Conservation (phyloP, 2,113 vertebrate genomes). For the Lucifuga dentata region DNA sequence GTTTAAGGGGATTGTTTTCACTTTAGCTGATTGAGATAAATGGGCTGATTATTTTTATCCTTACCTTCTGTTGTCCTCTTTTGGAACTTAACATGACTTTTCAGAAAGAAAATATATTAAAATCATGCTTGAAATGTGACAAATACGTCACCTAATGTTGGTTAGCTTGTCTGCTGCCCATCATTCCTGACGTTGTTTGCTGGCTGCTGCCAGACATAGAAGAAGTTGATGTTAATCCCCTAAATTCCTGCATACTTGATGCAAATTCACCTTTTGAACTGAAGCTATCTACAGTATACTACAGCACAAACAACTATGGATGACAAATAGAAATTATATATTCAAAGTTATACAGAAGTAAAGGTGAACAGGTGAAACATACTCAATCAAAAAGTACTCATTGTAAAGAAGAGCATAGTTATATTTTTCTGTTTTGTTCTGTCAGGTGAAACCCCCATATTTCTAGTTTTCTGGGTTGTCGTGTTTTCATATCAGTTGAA, state of each 20-base stretch:
- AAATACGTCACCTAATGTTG: slow-evolving; percentile 42
- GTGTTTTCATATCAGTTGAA: too few species aligned
- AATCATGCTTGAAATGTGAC: slow-evolving; percentile 29
- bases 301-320: too few species aligned
- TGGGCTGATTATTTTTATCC: not conserved
- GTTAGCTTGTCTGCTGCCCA: slow-evolving; percentile 54
- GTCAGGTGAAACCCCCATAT: too few species aligned
- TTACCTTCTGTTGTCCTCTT: slow-evolving; percentile 6
- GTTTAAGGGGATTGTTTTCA: not conserved
- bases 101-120: not conserved
- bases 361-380: too few species aligned
- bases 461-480: too few species aligned
- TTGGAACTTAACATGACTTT: slow-evolving; percentile 41
- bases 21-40: too few species aligned
- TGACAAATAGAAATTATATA: too few species aligned
- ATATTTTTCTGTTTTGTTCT: too few species aligned
- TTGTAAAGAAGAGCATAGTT: too few species aligned
- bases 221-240: slow-evolving; percentile 31
- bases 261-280: slow-evolving; percentile 13
- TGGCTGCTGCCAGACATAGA: slow-evolving; percentile 36
- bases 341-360: too few species aligned
- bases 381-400: too few species aligned
- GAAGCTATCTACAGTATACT: too few species aligned
- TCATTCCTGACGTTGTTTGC: slow-evolving; percentile 56
- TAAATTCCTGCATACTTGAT: slow-evolving; percentile 43